Conservation (phyloP, 2,888 invertebrate genomes). For the Hydraecia micacea region DNA sequence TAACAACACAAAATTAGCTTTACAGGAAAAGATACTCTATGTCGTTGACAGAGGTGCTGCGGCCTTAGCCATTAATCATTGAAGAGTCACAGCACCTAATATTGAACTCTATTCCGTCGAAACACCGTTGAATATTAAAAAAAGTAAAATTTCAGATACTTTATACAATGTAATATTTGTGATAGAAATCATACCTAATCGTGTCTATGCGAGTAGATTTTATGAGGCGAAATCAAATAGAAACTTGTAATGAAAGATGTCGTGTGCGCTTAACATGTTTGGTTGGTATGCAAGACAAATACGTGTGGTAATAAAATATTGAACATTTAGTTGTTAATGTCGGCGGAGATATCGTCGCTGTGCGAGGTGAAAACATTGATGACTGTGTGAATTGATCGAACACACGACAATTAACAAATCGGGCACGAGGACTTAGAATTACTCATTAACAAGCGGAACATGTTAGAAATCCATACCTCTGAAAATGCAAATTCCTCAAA, state of each 20-base stretch:
- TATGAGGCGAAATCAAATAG: slow-evolving; percentile 90
- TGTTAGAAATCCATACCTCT: not conserved
- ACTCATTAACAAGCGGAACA: slow-evolving; percentile 12
- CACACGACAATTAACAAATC: slow-evolving; percentile 58
- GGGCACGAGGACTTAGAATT: slow-evolving; percentile 8
- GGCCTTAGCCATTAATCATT: slow-evolving; percentile 66
- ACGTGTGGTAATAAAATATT: slow-evolving; percentile 86
- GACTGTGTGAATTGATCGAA: slow-evolving; percentile 68
- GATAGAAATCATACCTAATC: slow-evolving; percentile 87
- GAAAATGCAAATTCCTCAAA: not conserved
- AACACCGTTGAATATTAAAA: slow-evolving; percentile 66
- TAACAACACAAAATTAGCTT: slow-evolving; percentile 67
- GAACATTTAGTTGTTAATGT: slow-evolving; percentile 85
- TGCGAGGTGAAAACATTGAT: slow-evolving; percentile 78
- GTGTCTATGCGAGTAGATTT: slow-evolving; percentile 84
- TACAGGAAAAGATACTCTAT: slow-evolving; percentile 74
- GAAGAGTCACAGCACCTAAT: slow-evolving; percentile 61
- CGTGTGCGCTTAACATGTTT: slow-evolving; percentile 84
- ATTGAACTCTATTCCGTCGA: slow-evolving; percentile 68
- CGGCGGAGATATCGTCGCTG: slow-evolving; percentile 77
- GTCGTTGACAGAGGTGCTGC: slow-evolving; percentile 70
- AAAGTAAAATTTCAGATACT: slow-evolving; percentile 68
- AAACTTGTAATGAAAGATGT: slow-evolving; percentile 90
- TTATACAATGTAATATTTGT: slow-evolving; percentile 86
- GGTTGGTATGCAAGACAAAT: slow-evolving; percentile 86